phyloP scores from a whole-genome alignment of 2,888 invertebrate genomes.

The Labia minor region DNA sequence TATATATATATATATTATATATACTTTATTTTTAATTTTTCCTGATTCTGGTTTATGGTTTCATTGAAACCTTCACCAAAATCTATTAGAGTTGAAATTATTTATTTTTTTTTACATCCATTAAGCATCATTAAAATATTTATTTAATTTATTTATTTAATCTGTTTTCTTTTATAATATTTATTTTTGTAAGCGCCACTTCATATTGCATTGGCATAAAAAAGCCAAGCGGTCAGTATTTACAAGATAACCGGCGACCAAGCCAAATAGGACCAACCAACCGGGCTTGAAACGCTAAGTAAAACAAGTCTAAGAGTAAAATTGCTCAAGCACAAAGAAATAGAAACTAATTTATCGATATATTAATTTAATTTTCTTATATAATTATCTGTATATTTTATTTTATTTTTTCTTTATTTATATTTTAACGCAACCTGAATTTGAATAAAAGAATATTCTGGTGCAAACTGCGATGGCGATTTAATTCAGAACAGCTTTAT shows the following conservation, averaged over 20 bases:
- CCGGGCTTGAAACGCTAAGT: slow-evolving; percentile 1
- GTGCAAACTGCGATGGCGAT: slow-evolving; percentile 13
- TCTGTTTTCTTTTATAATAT: too few species aligned
- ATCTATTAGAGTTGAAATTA: neutral
- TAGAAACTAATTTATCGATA: slow-evolving; percentile 5
- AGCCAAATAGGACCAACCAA: neutral
- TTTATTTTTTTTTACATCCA: slow-evolving; percentile 1
- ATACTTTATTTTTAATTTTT: too few species aligned
- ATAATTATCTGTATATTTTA: neutral
- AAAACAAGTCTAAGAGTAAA: slow-evolving; percentile 7
- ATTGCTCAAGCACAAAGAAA: neutral
- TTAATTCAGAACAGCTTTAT: neutral
- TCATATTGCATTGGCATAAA: neutral
- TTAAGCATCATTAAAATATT: slow-evolving; percentile 5
- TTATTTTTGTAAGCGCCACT: neutral
- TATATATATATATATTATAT: neutral
- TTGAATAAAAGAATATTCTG: slow-evolving; percentile 3
- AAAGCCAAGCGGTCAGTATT: slow-evolving; percentile 7
- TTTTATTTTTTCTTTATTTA: neutral
- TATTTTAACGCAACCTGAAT: neutral
- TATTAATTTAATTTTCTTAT: slow-evolving; percentile 9
- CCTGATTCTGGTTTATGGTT: neutral
- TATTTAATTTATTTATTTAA: neutral
- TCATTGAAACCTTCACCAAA: neutral
- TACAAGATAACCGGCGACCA: neutral